Conservation (phyloP, 2,888 invertebrate species). For the Papilio protenor region DNA sequence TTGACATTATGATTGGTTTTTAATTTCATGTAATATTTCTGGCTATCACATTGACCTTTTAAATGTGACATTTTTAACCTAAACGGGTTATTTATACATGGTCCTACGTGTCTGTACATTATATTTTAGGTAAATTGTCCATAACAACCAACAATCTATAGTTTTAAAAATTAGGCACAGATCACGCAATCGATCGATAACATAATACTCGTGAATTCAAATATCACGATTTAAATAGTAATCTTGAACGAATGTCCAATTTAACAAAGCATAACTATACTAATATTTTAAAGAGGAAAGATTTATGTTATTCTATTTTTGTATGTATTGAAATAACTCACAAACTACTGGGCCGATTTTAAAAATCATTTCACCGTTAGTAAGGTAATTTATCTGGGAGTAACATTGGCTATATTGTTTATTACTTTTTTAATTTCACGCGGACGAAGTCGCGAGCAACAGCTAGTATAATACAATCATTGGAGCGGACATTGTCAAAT, state of each 20-base stretch:
- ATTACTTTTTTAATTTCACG: no score
- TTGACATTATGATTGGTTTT: slow-evolving; percentile 11
- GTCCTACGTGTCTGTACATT: not conserved
- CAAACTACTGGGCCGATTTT: no score
- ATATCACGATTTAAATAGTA: not conserved
- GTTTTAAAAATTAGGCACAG: slow-evolving; percentile 13
- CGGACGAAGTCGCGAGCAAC: no score
- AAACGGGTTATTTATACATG: not conserved
- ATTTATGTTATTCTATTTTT: no score
- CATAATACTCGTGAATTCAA: slow-evolving; percentile 4
- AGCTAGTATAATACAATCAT: not conserved
- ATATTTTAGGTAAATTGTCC: not conserved
- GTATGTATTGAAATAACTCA: no score
- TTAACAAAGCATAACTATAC: not conserved
- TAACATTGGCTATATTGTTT: no score
- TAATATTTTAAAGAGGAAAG: no score
- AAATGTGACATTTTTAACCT: not conserved
- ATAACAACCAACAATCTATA: not conserved
- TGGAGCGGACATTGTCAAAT: not conserved
- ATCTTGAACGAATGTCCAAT: not conserved
- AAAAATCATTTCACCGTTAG: no score
- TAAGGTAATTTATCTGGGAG: no score
- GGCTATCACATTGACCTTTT: not conserved
- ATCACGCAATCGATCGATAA: slow-evolving; percentile 6
- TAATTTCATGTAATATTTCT: not conserved